Percentiles rank a stretch among this genome's conserved stretches.
Conservation (phyloP, 2,113 vertebrate genomes). For the Salvelinus alpinus region DNA sequence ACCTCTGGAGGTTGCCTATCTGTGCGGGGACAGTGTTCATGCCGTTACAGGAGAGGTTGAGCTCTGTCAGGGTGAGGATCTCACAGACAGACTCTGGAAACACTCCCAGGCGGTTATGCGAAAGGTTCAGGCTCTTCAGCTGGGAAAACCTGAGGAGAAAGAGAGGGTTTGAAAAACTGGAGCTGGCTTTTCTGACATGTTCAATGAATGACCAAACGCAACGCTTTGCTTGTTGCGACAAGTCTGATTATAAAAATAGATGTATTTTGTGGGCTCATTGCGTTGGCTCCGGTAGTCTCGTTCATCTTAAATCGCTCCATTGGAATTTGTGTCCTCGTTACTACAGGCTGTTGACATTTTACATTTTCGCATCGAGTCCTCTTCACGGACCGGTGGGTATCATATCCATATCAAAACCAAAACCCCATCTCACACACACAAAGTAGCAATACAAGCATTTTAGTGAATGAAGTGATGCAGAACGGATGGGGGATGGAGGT, state of each 20-base stretch:
- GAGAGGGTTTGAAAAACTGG: neutral
- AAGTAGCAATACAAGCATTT: neutral
- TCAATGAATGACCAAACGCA: neutral
- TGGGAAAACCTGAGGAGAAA: conserved; percentile 85
- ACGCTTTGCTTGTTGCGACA: neutral
- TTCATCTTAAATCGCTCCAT: conserved; percentile 1
- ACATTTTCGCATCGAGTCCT: neutral
- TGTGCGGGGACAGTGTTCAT: conserved; percentile 78
- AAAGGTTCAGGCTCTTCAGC: conserved; percentile 91
- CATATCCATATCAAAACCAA: conserved; percentile 1
- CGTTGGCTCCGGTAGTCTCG: neutral
- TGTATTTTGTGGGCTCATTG: too few relatives aligned
- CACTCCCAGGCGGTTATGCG: conserved; percentile 88
- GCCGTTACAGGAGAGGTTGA: conserved; percentile 91
- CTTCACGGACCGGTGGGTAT: conserved; percentile 12
- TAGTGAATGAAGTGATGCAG: neutral
- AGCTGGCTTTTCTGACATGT: neutral
- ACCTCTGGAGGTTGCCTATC: conserved; percentile 88
- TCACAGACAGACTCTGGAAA: conserved; percentile 89
- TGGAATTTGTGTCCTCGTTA: conserved; percentile 5
- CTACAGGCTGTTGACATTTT: neutral
- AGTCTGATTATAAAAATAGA: too few relatives aligned
- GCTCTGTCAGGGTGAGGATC: conserved; percentile 87
- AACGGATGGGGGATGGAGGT: neutral
- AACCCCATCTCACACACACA: neutral